A percentile compares a stretch with the other conserved stretches of the same genome.
Evolutionary conservation across 2,888 invertebrate species (phyloP).

Genomic region (Idaea biselata): DNA sequence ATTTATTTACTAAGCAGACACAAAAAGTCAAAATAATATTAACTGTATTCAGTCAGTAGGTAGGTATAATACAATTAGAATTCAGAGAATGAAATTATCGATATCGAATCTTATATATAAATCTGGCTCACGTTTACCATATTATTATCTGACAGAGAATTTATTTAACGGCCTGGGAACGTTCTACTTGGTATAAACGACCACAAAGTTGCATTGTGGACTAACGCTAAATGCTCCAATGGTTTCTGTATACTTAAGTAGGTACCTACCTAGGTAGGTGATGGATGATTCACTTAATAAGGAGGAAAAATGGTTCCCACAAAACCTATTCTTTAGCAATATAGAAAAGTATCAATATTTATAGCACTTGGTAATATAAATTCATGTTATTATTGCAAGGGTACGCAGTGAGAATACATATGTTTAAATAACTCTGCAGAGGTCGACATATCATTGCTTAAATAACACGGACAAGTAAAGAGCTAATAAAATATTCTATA

Average conservation of each 20-base stretch:
- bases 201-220: constrained; percentile 37
- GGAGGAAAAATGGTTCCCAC: constrained; percentile 10
- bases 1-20: not conserved
- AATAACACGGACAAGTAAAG: constrained; percentile 58
- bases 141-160: constrained; percentile 48
- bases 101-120: constrained; percentile 48
- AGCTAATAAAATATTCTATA: constrained; percentile 69
- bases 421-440: constrained; percentile 47
- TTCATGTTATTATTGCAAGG: constrained; percentile 33
- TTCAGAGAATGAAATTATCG: constrained; percentile 61
- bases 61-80: constrained; percentile 46
- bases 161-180: constrained; percentile 58
- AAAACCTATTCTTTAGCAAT: not conserved
- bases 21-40: not conserved
- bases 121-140: constrained; percentile 56
- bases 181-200: constrained; percentile 41
- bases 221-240: constrained; percentile 43
- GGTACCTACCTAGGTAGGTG: not conserved
- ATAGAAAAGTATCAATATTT: not conserved
- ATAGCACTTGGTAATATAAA: constrained; percentile 25
- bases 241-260: constrained; percentile 41
- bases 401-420: constrained; percentile 46
- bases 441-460: constrained; percentile 56
- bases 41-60: not conserved
- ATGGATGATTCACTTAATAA: constrained; percentile 30